Evolutionary conservation across 2,113 vertebrate genomes (phyloP).

Genomic region (Echinops telfairi): DNA sequence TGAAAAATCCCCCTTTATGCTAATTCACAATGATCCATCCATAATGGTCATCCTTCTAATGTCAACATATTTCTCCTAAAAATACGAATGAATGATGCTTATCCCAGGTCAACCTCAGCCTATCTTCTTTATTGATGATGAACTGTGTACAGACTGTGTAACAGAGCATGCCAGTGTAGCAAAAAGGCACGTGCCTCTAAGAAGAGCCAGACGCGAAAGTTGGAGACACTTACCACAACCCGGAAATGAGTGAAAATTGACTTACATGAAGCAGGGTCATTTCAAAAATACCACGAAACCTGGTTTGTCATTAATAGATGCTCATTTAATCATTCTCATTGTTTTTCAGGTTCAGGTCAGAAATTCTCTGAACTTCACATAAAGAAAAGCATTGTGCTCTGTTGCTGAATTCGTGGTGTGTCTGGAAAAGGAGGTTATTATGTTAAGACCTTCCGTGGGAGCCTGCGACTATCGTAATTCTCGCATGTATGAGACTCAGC

Average conservation of each 20-base stretch:
- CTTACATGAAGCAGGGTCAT: rapidly evolving
- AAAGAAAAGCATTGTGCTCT: background rate
- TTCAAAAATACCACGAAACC: rapidly evolving
- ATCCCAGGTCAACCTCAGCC: background rate
- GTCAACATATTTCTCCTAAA: background rate
- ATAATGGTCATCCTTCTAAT: background rate
- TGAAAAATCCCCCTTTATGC: background rate
- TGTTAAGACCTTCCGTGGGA: background rate
- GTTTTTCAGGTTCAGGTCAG: background rate
- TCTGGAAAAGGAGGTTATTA: background rate
- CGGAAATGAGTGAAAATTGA: background rate
- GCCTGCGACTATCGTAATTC: background rate
- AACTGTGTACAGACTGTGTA: background rate
- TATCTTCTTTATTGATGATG: background rate
- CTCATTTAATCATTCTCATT: rapidly evolving
- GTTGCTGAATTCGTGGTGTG: background rate
- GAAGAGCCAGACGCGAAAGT: rapidly evolving
- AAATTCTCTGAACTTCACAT: background rate
- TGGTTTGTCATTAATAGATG: rapidly evolving
- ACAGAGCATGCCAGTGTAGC: background rate
- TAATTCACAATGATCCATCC: background rate
- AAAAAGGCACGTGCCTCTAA: background rate
- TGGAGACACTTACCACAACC: background rate
- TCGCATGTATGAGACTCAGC: background rate
- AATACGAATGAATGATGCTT: background rate